Conservation (phyloP, 2,113 vertebrate species). For the Anhinga rufa region DNA sequence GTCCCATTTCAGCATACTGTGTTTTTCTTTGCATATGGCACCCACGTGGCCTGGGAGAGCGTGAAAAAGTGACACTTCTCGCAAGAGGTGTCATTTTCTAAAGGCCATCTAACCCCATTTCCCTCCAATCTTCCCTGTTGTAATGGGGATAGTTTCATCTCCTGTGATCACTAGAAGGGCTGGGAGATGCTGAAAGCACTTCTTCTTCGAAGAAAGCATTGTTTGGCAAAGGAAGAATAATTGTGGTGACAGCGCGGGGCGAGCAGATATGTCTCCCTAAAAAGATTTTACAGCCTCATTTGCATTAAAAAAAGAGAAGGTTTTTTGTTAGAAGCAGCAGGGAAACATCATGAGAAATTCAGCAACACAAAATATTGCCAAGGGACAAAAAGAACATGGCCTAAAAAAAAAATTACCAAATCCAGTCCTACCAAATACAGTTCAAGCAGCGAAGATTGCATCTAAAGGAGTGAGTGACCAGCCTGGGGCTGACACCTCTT, state of each 20-base stretch:
- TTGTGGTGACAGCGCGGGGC: neutral
- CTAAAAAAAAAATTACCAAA: neutral
- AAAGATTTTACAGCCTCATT: slow-evolving; percentile 8
- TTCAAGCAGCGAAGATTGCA: neutral
- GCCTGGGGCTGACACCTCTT: neutral
- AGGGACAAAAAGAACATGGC: neutral
- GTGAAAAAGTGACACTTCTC: neutral
- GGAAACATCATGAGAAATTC: slow-evolving; percentile 19
- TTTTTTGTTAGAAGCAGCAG: neutral
- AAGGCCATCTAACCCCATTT: neutral
- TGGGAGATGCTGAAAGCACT: neutral
- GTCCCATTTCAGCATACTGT: neutral
- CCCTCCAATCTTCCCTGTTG: neutral
- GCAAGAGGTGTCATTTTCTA: neutral
- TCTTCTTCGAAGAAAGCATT: slow-evolving; percentile 21
- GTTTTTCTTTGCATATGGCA: neutral
- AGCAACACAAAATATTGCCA: slow-evolving; percentile 5
- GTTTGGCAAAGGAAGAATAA: slow-evolving; percentile 10
- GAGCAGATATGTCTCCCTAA: neutral
- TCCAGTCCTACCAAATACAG: neutral
- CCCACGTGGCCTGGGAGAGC: neutral
- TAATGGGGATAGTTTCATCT: neutral
- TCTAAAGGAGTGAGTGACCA: neutral
- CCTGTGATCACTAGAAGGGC: neutral
- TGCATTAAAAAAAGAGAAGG: slow-evolving; percentile 7